phyloP scores from a whole-genome alignment of 2,113 vertebrate species.

The Rhabdomys dilectus region DNA sequence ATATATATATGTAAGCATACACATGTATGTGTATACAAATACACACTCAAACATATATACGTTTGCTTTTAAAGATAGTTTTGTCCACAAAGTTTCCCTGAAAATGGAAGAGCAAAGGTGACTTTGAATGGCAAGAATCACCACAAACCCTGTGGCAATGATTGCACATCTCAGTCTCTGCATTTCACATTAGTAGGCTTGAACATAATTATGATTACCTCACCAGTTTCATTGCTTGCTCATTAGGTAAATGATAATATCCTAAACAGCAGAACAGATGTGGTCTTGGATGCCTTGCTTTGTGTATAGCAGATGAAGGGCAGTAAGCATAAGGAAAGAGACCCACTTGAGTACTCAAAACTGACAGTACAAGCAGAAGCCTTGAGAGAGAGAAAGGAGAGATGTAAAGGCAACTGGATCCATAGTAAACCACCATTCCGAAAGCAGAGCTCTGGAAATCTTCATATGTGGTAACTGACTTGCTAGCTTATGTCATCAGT shows the following conservation, averaged over 20 bases:
- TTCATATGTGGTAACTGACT: background rate
- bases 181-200: constrained; percentile 2
- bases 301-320: constrained; percentile 38
- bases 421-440: background rate
- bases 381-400: background rate
- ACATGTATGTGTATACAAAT: background rate
- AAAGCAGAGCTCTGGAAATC: background rate
- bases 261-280: constrained; percentile 33
- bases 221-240: constrained; percentile 26
- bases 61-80: background rate
- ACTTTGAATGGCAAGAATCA: background rate
- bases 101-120: background rate
- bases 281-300: background rate
- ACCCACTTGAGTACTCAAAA: background rate
- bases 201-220: constrained; percentile 19
- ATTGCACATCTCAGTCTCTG: background rate
- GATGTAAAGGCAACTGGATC: background rate
- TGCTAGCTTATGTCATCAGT: background rate
- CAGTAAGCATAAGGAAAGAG: background rate
- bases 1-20: no score
- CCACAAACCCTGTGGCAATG: background rate
- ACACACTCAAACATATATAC: no score
- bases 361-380: background rate
- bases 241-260: constrained; percentile 62
- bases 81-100: background rate